These are phyloP conservation scores for Poecilobothrus nobilitatus DNA, from an alignment of 2,888 invertebrate genomes.

Conservation along the genomic window DNA sequence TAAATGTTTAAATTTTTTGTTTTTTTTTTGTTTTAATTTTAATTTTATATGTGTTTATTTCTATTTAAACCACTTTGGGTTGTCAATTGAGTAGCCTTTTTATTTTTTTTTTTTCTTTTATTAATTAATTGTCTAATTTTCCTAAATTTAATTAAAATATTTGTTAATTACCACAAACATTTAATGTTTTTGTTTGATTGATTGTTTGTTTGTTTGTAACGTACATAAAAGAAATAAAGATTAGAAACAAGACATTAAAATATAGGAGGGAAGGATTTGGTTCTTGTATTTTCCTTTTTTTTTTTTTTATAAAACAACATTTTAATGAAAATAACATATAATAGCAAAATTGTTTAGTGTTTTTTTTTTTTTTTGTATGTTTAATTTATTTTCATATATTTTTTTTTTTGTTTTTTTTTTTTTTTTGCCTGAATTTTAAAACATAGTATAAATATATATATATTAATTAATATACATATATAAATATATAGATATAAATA, in stretches of 20 bases:
- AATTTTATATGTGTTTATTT: neutral
- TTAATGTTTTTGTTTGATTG: neutral
- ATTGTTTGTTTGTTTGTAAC: neutral
- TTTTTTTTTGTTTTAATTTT: neutral
- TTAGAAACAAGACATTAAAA: neutral
- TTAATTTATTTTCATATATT: conserved; percentile 4
- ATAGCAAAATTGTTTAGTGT: neutral
- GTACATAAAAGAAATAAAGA: neutral
- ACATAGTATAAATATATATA: neutral
- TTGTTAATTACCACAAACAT: neutral
- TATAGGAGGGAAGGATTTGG: neutral
- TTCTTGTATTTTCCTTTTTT: neutral
- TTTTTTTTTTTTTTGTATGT: conserved; percentile 1
- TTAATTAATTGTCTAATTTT: too few species aligned
- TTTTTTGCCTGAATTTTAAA: neutral
- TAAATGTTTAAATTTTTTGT: too few species aligned
- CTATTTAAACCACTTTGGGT: neutral
- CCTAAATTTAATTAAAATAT: neutral
- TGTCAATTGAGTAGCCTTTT: neutral
- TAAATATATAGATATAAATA: neutral
- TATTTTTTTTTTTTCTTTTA: neutral
- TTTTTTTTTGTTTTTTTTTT: too few species aligned
- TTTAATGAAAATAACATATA: neutral
- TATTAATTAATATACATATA: neutral
- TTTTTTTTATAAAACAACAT: neutral